phyloP scores from a whole-genome alignment of 2,888 invertebrate genomes.

The Cheilosia vulpina region DNA sequence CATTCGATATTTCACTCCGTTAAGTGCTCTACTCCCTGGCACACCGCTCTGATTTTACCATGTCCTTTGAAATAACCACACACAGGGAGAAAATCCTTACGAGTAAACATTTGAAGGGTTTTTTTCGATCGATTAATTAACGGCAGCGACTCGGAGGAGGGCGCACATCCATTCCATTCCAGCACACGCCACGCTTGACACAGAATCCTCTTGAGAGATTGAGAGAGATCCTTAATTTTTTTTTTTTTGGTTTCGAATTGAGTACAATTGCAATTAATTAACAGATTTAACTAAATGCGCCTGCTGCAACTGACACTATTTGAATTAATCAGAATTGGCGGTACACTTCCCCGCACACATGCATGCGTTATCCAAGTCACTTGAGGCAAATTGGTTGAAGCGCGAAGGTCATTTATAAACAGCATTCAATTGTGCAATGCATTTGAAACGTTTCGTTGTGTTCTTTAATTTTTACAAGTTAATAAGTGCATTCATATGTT shows the following conservation, averaged over 20 bases:
- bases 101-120: not conserved
- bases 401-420: constrained; percentile 54
- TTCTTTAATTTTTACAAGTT: constrained; percentile 47
- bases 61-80: not conserved
- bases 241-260: not conserved
- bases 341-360: not conserved
- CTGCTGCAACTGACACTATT: constrained; percentile 3
- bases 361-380: constrained; percentile 46
- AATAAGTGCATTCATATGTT: constrained; percentile 52
- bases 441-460: constrained; percentile 18
- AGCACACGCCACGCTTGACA: not conserved
- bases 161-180: too few species aligned
- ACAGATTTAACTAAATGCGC: constrained; percentile 8
- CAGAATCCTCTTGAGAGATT: not conserved
- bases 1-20: not conserved
- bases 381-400: constrained; percentile 61
- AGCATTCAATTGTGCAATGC: constrained; percentile 55
- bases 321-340: constrained; percentile 18
- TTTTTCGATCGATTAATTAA: constrained; percentile 39
- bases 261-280: constrained; percentile 21
- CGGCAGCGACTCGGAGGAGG: not conserved
- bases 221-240: constrained; percentile 14
- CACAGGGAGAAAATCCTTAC: not conserved
- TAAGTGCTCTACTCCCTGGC: not conserved
- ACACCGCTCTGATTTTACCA: not conserved